Base-by-base conservation (phyloP, 2,797 vertebrate species). In the Pantherophis alleghaniensis region DNA sequence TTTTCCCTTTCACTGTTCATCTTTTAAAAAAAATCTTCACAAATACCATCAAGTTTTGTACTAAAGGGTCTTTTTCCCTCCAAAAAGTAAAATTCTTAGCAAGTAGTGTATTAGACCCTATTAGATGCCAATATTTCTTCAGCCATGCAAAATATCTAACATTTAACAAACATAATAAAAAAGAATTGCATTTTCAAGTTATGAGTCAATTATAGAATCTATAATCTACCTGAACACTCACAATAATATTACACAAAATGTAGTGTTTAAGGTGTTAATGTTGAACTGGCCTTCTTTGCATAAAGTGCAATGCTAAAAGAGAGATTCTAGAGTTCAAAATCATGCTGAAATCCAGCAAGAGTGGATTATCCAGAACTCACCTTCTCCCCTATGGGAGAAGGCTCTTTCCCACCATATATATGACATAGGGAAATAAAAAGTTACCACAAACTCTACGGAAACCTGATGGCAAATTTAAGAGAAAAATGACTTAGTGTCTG, bases 181-280 rank as follows among this genome's bases (percentile, higher is more conserved):
- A 26, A 53, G 20, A 4, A 5, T 26, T 32, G 5, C 14, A 90
- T 88, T 32, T 88, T 90, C 51, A 89, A 66, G 69, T 86, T 83
- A 56, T 4, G n/a, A 86, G 2, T 47, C 37, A 37, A 51, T 42
- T 91, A 56, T 5, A 90, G 20, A 51, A 69, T 88, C 55, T 79
- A 42, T 26, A 5, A 74, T 60, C 94, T 95, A 93, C 12, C 95
- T 96, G 94, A 4, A 95, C 93, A 91, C 95, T 94, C 95, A 92
- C 87, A 95, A 95, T 90, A 95, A 92, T 94, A 96, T 95, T 94
- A 96, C 91, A 69, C 92, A 94, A 95, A 96, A 95, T 96, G 89
- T 92, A 96, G 93, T 96, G 94, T 37, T 95, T 96, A 92, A 53
- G 92, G 13, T 95, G 94, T 95, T 92, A 94, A 96, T 94, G 95